Evolutionary conservation across 2,113 vertebrate genomes (phyloP), one percentile per base, ranked within the genome.

Genomic region (Hepsetus odoe): DNA sequence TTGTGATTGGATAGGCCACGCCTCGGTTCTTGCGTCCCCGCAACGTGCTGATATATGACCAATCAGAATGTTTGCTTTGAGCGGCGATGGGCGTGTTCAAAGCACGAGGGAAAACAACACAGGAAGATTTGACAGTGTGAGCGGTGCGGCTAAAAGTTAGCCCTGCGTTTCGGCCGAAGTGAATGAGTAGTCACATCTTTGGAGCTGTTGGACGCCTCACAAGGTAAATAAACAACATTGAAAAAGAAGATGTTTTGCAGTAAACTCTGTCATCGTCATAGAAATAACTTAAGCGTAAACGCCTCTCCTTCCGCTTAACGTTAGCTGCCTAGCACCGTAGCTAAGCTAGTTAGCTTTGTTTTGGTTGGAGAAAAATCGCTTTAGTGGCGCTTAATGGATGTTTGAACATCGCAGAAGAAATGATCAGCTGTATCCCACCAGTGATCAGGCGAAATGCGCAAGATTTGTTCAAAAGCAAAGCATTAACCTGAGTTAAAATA

Each of bases 21-120:
- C 51, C 51, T 55, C 20, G 5, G 5, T 38, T 65, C 67, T 18
- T 4, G 40, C 44, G 20, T 26, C 16, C 1, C 40, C 8, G 5
- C 69, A 72, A 80, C 73, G 58, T 82, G 72, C 32, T 24, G 5
- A 30, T 0, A 44, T 40, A 3, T 44, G 75, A 71, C 93, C 91
- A 93, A 93, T 93, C 89, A 79, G 0, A 22, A 7, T 22, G 6
- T 92, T 94, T 93, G 92, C 93, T 94, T 92, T 77, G 80, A 89
- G 84, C 83, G 65, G 82, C 83, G 83, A 85, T 87, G 82, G 92
- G 92, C 88, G 92, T 91, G 89, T 83, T 69, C 61, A 1, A 30
- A n/a, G 62, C 82, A 82, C 84, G 88, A 85, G 87, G 90, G 87
- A 76, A 80, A 75, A 40, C 51, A 55, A 55, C 51, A 74, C 83